Percentiles rank a stretch among this genome's conserved stretches.
Conservation (phyloP, 1,140 invertebrate genomes). For the Rhagoletis pomonella region DNA sequence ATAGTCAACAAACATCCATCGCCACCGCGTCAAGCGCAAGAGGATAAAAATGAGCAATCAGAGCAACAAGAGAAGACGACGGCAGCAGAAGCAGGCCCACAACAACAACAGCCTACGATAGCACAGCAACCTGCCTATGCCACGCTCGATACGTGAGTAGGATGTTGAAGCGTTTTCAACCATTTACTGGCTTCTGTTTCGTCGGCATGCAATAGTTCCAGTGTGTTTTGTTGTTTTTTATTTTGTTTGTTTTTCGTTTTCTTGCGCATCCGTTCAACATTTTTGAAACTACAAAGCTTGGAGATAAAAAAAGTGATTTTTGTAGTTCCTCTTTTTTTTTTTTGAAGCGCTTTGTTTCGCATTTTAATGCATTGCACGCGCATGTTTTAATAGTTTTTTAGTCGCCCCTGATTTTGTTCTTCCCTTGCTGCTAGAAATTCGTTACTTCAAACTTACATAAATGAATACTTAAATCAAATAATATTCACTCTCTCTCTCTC, state of each 20-base stretch:
- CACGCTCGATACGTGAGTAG: conserved; percentile 58
- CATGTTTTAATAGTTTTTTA: background rate
- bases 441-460: background rate
- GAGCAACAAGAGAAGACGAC: conserved; percentile 54
- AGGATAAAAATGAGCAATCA: conserved; percentile 1
- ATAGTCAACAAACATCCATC: conserved; percentile 71
- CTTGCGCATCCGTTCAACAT: background rate
- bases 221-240: conserved; percentile 16
- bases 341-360: background rate
- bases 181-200: background rate
- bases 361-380: background rate
- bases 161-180: conserved; percentile 12
- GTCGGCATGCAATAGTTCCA: background rate
- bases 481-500: too few species aligned
- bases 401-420: background rate
- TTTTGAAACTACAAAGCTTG: background rate
- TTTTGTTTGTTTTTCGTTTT: background rate
- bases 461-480: too few species aligned
- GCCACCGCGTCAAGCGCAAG: conserved; percentile 63
- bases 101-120: conserved; percentile 32
- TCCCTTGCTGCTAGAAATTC: too few species aligned
- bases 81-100: conserved; percentile 17
- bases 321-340: background rate
- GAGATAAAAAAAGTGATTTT: background rate
- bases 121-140: conserved; percentile 30